Evolutionary conservation across 2,113 vertebrate species (phyloP), one percentile per base, ranked within the genome.

Genomic region (Serranochromis macrocephalus): DNA sequence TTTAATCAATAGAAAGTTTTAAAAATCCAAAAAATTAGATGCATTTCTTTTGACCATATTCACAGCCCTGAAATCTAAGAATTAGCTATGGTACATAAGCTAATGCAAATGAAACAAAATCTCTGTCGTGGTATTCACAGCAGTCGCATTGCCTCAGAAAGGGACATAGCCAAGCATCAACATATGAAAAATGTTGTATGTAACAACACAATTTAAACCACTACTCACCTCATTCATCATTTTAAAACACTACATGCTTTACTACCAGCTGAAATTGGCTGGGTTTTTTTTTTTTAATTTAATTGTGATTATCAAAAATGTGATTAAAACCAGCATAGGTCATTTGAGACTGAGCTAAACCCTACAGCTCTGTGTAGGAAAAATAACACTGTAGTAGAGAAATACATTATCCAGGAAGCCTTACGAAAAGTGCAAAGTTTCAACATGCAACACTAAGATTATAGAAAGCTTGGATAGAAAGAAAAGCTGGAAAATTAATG

Each of bases 61-160:
- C 33, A 68, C 17, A 38, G 19, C 33, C 61, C 0, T 66, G 0
- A 66, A 38, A 66, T 66, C 1, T 66, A 36, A 7, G 17, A 66
- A 66, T 66, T 38, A n/a, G 61, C 17, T 13, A 0, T 66, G 33
- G 61, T n/a, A 66, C 31, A 12, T 66, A 66, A 38, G 19, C 33
- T 66, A 21, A 66, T 66, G 19, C 61, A 8, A 66, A 21, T 36
- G 17, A 66, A 61, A 33, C 57, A 61, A 61, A 61, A 61, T 33
- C 0, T 1, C 29, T 61, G 14, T 61, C 26, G 0, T 31, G 57
- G 8, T 0, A 3, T 9, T 31, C 5, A 31, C 57, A 61, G 57
- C 57, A 61, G 57, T 31, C 3, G 1, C 55, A 58, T 6, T 57
- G 54, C 47, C 47, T 49, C 16, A 49, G 47, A 49, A 49, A 49